Evolutionary conservation across 2,888 invertebrate species (phyloP).

Genomic region (Cantharis rustica): DNA sequence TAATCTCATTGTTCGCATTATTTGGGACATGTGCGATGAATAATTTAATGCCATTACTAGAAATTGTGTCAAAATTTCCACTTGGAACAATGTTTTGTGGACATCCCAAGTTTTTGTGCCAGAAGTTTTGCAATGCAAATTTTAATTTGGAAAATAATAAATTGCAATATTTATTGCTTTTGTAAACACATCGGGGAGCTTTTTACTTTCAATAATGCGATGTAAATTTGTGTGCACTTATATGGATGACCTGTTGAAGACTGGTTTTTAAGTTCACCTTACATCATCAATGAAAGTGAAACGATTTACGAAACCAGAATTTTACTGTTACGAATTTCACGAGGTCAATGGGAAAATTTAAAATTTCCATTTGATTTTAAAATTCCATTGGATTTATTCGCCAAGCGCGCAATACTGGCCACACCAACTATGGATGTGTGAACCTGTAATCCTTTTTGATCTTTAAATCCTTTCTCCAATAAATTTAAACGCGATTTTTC

Average conservation of each 20-base stretch:
- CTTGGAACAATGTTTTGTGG: not conserved
- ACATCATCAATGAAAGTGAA: conserved; percentile 17
- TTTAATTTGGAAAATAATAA: not conserved
- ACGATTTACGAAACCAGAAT: conserved; percentile 1
- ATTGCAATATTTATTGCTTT: not conserved
- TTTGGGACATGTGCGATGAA: not conserved
- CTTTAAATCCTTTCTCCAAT: not conserved
- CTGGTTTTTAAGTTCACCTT: conserved; percentile 6
- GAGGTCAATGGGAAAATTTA: not conserved
- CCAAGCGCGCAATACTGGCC: not conserved
- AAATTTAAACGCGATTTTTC: not conserved
- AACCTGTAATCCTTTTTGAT: not conserved
- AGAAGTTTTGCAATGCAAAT: not conserved
- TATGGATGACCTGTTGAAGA: conserved; percentile 11
- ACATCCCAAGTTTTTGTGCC: not conserved
- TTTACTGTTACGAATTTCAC: not conserved
- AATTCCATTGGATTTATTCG: not conserved
- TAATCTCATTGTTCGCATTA: not conserved
- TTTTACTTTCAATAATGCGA: not conserved
- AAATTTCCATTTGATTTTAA: not conserved
- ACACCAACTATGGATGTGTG: not conserved
- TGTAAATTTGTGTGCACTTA: conserved; percentile 1
- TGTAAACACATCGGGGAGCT: not conserved
- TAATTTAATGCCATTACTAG: not conserved
- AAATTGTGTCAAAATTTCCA: not conserved